These are phyloP conservation scores for Eupeodes luniger DNA, from an alignment of 2,888 invertebrate species.

Conservation along the genomic window DNA sequence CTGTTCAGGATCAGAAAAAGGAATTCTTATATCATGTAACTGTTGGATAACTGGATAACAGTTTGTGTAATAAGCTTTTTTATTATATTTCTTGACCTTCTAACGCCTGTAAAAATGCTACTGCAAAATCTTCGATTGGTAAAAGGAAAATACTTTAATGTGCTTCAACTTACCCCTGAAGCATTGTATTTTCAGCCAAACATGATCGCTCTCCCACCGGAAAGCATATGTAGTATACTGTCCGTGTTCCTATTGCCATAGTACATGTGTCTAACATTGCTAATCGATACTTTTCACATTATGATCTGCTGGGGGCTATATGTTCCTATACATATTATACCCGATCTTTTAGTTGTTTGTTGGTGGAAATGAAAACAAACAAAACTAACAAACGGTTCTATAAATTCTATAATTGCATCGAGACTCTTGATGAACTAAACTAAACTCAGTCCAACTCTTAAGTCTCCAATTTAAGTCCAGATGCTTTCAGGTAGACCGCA, in stretches of 20 bases:
- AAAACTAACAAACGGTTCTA: slow-evolving; percentile 69
- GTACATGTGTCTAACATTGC: slow-evolving; percentile 68
- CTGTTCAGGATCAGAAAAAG: too few relatives aligned
- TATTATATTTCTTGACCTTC: too few relatives aligned
- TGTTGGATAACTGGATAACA: too few relatives aligned
- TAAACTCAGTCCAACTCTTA: slow-evolving; percentile 22
- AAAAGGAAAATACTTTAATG: slow-evolving; percentile 17
- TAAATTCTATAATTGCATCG: slow-evolving; percentile 66
- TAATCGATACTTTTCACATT: slow-evolving; percentile 70
- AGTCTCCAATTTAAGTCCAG: slow-evolving; percentile 29
- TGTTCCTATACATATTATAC: background rate
- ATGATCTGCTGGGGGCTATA: slow-evolving; percentile 30
- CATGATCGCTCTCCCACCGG: slow-evolving; percentile 64
- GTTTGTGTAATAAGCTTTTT: too few relatives aligned
- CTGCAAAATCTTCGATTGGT: too few relatives aligned
- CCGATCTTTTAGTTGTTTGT: background rate
- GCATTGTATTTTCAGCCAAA: background rate
- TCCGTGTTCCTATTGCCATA: slow-evolving; percentile 58
- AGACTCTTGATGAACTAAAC: slow-evolving; percentile 40
- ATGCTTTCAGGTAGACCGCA: slow-evolving; percentile 75
- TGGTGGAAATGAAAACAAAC: slow-evolving; percentile 43
- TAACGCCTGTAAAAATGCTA: too few relatives aligned
- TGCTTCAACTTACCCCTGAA: slow-evolving; percentile 41
- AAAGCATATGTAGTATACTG: slow-evolving; percentile 41
- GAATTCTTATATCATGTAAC: too few relatives aligned